Base-by-base conservation (phyloP, 2,888 invertebrate species). In the Tortrix viridana region DNA sequence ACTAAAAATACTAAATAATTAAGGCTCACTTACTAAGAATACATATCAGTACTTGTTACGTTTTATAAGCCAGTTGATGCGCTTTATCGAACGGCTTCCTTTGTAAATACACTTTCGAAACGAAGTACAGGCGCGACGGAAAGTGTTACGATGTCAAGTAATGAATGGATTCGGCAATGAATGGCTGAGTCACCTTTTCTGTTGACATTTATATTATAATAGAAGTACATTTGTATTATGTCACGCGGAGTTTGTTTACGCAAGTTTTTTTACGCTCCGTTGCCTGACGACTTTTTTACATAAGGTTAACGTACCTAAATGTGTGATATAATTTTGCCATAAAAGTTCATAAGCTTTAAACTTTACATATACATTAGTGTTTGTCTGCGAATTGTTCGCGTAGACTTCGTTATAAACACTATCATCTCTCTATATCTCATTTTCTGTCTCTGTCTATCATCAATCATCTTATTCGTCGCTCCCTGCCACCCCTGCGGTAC, bases 1-100 rank as follows among this genome's bases (percentile, higher is more conserved):
- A 38, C 47, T 53, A 53, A 63, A 58, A 62, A 58, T 63, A n/a
- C n/a, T 63, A 58, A 57, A 58, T 63, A 58, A 57, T 1, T 32
- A 18, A 14, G 9, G 47, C 9, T 58, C 41, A 50, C 46, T 58
- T 47, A 50, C 46, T 19, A 38, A n/a, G 12, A 12, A 23, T 20
- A 20, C 5, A 26, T 26, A 26, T 26, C 26, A 26, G 26, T 9
- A 19, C 12, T 60, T 60, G 18, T 38, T 20, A 38, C 26, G 26
- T 58, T 63, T 47, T 56, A 20, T 57, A 16, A n/a, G 41, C 47
- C 32, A 41, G 2, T 46, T 41, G 20, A 53, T 48, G 53, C 55
- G 55, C 18, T 12, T 46, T 57, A 32, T 63, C 43, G 63, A 52
- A 46, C 52, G 32, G 43, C 57, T 46, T 58, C 57, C 54, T 54